These are phyloP conservation scores for Allygus modestus DNA, from an alignment of 2,888 invertebrate genomes.

Conservation along the genomic window DNA sequence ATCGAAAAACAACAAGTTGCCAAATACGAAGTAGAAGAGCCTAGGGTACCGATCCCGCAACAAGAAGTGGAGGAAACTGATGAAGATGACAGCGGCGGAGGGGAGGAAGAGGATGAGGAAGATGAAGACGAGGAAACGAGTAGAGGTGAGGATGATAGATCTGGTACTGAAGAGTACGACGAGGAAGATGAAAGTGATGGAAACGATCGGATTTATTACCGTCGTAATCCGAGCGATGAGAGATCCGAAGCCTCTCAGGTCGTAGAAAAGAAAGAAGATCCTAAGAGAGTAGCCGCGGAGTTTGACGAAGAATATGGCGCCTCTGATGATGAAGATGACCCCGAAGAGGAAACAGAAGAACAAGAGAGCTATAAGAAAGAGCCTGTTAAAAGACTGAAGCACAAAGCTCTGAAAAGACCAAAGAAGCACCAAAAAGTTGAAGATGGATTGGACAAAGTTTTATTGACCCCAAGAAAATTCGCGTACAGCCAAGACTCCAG, in stretches of 20 bases:
- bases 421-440: slow-evolving; percentile 60
- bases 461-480: slow-evolving; percentile 52
- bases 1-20: neutral
- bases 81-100: neutral
- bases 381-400: slow-evolving; percentile 21
- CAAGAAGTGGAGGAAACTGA: neutral
- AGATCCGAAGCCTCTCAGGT: slow-evolving; percentile 61
- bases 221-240: slow-evolving; percentile 48
- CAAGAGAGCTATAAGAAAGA: slow-evolving; percentile 60
- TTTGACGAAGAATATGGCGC: slow-evolving; percentile 37
- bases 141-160: slow-evolving; percentile 3
- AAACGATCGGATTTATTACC: neutral
- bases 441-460: slow-evolving; percentile 53
- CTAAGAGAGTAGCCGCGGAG: neutral
- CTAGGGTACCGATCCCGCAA: neutral
- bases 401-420: slow-evolving; percentile 53
- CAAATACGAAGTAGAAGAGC: neutral
- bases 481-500: slow-evolving; percentile 54
- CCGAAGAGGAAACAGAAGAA: slow-evolving; percentile 60
- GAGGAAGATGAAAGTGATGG: slow-evolving; percentile 45
- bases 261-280: slow-evolving; percentile 64
- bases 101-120: slow-evolving; percentile 12
- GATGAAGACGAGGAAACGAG: slow-evolving; percentile 10
- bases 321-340: neutral
- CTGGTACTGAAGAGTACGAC: slow-evolving; percentile 35